Percentiles rank a stretch among this genome's conserved stretches.
Evolutionary conservation across 1,140 invertebrate genomes (phyloP).

Genomic region (Wasmannia auropunctata): DNA sequence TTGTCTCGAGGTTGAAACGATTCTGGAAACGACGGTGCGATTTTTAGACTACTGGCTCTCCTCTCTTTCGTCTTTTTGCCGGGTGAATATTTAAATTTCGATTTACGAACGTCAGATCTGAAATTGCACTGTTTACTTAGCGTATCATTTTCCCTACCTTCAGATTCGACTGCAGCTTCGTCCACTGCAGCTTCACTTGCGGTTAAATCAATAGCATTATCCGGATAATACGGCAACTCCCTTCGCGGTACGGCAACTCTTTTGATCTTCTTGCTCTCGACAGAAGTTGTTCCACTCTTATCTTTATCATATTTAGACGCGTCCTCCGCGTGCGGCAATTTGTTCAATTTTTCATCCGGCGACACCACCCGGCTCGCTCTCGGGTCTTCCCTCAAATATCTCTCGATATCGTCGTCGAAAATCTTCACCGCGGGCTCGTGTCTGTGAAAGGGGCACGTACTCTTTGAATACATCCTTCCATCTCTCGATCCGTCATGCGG

Average conservation of each 20-base stretch:
- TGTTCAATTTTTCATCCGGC: neutral
- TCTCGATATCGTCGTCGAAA: slow-evolving; percentile 70
- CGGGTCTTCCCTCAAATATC: slow-evolving; percentile 33
- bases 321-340: slow-evolving; percentile 1
- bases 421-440: slow-evolving; percentile 58
- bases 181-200: neutral
- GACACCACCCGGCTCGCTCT: neutral
- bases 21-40: neutral
- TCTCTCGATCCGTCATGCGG: slow-evolving; percentile 34
- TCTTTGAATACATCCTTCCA: slow-evolving; percentile 51
- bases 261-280: neutral
- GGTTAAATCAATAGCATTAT: slow-evolving; percentile 14
- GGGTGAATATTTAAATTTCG: neutral
- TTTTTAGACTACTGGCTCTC: neutral
- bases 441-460: slow-evolving; percentile 61
- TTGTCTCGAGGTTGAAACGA: neutral
- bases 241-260: neutral
- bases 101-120: neutral
- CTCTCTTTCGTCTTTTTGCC: neutral
- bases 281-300: neutral
- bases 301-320: slow-evolving; percentile 6
- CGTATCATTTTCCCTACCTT: neutral
- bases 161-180: neutral
- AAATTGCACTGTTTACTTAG: neutral
- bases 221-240: neutral